A percentile compares a stretch with the other conserved stretches of the same genome.
phyloP scores from a whole-genome alignment of 2,888 invertebrate genomes.

The Drosophila kambysellisi region DNA sequence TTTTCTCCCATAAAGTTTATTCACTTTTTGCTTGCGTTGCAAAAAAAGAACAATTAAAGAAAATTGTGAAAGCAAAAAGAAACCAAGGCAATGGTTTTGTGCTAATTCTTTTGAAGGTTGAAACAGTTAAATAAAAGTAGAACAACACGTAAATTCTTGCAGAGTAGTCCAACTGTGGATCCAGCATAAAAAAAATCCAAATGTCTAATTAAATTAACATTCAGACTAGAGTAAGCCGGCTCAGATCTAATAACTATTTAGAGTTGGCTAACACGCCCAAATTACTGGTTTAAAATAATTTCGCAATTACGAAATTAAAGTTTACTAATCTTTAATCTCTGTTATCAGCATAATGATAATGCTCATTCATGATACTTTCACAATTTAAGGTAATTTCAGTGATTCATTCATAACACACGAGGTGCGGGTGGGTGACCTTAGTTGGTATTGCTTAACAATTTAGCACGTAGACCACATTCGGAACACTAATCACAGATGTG shows the following conservation, averaged over 20 bases:
- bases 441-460: conserved; percentile 18
- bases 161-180: neutral
- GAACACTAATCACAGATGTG: conserved; percentile 6
- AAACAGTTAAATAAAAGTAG: neutral
- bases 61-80: conserved; percentile 3
- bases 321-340: neutral
- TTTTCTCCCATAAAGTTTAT: neutral
- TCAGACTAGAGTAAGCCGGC: neutral
- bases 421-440: neutral
- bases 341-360: conserved; percentile 5
- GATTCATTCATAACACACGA: conserved; percentile 33
- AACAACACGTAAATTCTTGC: neutral
- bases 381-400: neutral
- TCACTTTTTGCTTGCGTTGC: conserved; percentile 27
- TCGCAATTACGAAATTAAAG: neutral
- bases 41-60: conserved; percentile 8
- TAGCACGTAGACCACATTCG: conserved; percentile 34
- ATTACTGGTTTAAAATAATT: neutral
- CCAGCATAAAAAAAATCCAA: neutral
- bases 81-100: conserved; percentile 26
- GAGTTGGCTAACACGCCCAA: neutral
- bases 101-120: conserved; percentile 25
- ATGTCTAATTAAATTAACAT: neutral
- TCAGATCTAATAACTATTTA: neutral
- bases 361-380: conserved; percentile 15